phyloP scores from a whole-genome alignment of 2,797 vertebrate species.

The Microctenopoma lineatum region DNA sequence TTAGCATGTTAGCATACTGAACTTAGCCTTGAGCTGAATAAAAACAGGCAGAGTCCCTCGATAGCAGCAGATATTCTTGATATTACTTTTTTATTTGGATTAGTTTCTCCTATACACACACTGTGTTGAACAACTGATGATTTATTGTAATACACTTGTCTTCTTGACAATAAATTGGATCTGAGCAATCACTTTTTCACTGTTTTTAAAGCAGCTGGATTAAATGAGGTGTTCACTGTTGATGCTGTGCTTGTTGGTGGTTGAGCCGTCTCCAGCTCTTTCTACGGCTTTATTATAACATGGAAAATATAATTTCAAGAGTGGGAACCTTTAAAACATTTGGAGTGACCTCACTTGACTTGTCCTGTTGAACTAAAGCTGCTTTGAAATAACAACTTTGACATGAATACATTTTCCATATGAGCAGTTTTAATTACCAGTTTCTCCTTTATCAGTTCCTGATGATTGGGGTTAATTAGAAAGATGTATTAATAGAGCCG shows the following conservation, averaged over 20 bases:
- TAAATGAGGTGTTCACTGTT: too few species aligned
- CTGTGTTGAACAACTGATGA: too few species aligned
- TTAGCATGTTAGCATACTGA: neutral
- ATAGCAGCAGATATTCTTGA: neutral
- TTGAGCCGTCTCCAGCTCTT: neutral
- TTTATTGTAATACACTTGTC: too few species aligned
- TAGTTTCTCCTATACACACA: neutral
- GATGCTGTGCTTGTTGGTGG: neutral
- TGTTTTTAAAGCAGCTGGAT: neutral
- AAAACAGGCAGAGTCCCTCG: neutral
- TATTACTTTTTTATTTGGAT: neutral
- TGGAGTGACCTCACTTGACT: neutral
- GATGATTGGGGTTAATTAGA: constrained; percentile 49
- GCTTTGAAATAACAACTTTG: constrained; percentile 20
- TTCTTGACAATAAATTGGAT: too few species aligned
- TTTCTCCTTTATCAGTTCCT: constrained; percentile 30
- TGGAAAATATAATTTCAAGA: too few species aligned
- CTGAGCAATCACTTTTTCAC: neutral
- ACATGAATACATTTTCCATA: constrained; percentile 45
- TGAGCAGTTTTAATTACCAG: constrained; percentile 50
- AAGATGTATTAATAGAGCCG: constrained; percentile 26
- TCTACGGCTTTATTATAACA: neutral
- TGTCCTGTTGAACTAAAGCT: constrained; percentile 20
- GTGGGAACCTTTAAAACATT: neutral
- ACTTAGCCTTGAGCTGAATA: neutral